Evolutionary conservation across 2,888 invertebrate genomes (phyloP).

Genomic region (Lasioglossum villosulum): DNA sequence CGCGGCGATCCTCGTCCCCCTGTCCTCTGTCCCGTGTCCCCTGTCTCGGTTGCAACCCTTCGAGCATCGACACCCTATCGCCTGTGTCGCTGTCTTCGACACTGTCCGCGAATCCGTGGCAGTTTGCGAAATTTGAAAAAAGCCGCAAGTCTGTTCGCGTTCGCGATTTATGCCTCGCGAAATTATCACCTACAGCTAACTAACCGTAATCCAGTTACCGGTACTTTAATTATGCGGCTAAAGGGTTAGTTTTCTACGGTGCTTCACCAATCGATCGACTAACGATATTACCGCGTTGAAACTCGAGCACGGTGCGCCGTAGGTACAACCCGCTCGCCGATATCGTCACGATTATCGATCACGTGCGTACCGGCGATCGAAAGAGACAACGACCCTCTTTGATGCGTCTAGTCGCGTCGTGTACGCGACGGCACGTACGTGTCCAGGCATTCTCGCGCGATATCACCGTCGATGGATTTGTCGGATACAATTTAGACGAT

Average conservation of each 20-base stretch:
- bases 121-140: background rate
- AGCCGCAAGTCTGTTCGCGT: background rate
- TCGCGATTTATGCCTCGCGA: conserved; percentile 19
- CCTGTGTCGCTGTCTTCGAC: background rate
- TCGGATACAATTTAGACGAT: conserved; percentile 70
- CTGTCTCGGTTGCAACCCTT: background rate
- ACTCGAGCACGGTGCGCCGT: conserved; percentile 21
- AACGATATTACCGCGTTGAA: conserved; percentile 57
- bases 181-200: conserved; percentile 45
- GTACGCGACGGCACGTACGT: conserved; percentile 4
- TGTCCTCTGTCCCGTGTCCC: background rate
- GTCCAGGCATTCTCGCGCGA: conserved; percentile 7
- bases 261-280: conserved; percentile 57
- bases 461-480: conserved; percentile 61
- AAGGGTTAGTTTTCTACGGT: conserved; percentile 41
- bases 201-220: conserved; percentile 50
- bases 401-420: background rate
- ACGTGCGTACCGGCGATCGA: conserved; percentile 16
- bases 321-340: conserved; percentile 12
- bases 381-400: conserved; percentile 17
- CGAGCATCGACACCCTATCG: background rate
- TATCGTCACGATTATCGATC: conserved; percentile 30
- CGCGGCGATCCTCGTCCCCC: conserved; percentile 40
- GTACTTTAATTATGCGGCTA: conserved; percentile 43
- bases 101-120: background rate